These are phyloP conservation scores for Pandion haliaetus DNA, from an alignment of 2,113 vertebrate genomes.

Conservation along the genomic window DNA sequence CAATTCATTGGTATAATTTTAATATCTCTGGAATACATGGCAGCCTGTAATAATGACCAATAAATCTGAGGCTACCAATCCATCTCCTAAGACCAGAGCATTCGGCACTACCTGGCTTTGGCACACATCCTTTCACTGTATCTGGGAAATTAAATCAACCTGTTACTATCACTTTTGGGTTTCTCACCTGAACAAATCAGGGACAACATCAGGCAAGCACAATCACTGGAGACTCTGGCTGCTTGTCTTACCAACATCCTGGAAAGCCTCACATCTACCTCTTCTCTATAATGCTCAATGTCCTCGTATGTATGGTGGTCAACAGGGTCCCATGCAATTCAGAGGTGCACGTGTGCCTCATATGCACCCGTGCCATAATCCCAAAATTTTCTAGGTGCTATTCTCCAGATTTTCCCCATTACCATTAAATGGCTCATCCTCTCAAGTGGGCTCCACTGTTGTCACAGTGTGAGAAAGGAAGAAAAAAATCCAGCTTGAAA, in stretches of 20 bases:
- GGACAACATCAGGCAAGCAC: background rate
- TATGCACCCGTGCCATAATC: background rate
- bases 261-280: background rate
- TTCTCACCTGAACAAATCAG: background rate
- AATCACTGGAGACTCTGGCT: background rate
- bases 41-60: background rate
- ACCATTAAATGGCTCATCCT: background rate
- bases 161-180: background rate
- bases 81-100: background rate
- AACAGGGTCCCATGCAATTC: background rate
- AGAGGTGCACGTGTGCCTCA: rapidly evolving
- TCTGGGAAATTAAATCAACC: background rate
- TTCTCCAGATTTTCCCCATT: background rate
- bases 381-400: background rate
- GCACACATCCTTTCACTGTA: background rate
- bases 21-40: background rate
- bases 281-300: background rate
- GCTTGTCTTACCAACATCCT: background rate
- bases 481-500: background rate
- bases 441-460: background rate
- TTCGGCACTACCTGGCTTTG: background rate
- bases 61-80: background rate
- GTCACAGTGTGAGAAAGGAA: background rate
- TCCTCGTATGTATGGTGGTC: background rate
- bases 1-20: background rate